A percentile compares a stretch with the other conserved stretches of the same genome.
phyloP scores from a whole-genome alignment of 2,888 invertebrate species.

The Cephus pulcher region DNA sequence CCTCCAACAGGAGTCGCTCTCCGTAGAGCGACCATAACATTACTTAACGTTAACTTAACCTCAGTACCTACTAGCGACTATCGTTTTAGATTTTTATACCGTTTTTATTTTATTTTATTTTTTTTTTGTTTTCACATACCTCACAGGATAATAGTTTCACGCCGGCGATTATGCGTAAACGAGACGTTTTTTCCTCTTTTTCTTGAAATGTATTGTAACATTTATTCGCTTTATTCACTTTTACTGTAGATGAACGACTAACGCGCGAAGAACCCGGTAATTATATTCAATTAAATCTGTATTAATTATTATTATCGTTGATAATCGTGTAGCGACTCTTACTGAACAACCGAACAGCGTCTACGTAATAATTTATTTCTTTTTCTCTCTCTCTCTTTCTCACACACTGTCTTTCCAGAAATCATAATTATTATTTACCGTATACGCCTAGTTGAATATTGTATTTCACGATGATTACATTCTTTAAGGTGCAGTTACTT shows the following conservation, averaged over 20 bases:
- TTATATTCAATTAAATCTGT: constrained; percentile 28
- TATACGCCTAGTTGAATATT: constrained; percentile 31
- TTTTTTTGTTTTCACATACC: constrained; percentile 36
- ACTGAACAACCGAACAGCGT: constrained; percentile 28
- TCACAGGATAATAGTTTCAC: constrained; percentile 37
- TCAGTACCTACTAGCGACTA: constrained; percentile 59
- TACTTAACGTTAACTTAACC: constrained; percentile 53
- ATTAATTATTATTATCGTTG: constrained; percentile 45
- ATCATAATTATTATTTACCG: constrained; percentile 28
- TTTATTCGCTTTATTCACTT: constrained; percentile 1
- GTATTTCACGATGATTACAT: constrained; percentile 37
- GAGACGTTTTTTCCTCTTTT: background rate
- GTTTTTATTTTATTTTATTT: constrained; percentile 34
- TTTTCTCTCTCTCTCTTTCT: background rate
- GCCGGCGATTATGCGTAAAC: background rate
- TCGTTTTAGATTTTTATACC: constrained; percentile 51
- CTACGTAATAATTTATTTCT: constrained; percentile 43
- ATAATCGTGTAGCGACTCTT: constrained; percentile 35
- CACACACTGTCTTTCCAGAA: background rate
- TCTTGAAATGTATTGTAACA: background rate
- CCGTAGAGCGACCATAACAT: constrained; percentile 33
- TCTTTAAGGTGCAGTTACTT: constrained; percentile 57
- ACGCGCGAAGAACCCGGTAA: constrained; percentile 28
- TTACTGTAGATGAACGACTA: constrained; percentile 12
- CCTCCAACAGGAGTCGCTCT: constrained; percentile 50